Evolutionary conservation across 2,888 invertebrate species (phyloP).

Genomic region (Tupiocoris notatus): DNA sequence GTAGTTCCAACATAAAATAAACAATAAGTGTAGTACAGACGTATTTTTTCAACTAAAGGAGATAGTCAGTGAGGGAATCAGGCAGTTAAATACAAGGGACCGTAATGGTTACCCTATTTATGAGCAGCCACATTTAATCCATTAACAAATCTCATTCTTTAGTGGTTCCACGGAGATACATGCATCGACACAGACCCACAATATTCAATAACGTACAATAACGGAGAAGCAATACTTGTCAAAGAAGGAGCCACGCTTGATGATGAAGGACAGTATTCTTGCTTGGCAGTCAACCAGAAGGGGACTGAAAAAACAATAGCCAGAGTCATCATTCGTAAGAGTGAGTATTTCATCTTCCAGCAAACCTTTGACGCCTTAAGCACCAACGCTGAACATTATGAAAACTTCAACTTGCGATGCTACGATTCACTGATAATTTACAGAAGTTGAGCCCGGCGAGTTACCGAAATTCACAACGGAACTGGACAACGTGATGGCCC

Average conservation of each 20-base stretch:
- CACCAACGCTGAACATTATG: too few species aligned
- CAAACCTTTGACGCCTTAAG: too few species aligned
- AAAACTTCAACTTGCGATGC: too few species aligned
- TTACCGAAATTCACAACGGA: conserved; percentile 63
- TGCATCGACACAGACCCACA: conserved; percentile 71
- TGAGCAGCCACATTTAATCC: too few species aligned
- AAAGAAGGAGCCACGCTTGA: conserved; percentile 67
- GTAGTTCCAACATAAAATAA: background rate
- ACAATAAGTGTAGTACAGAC: too few species aligned
- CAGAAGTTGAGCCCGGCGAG: conserved; percentile 64
- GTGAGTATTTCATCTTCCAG: too few species aligned
- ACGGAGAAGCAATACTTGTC: conserved; percentile 72
- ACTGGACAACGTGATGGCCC: conserved; percentile 69
- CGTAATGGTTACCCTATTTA: too few species aligned
- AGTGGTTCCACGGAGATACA: conserved; percentile 69
- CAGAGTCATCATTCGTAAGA: conserved; percentile 60
- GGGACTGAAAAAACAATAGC: conserved; percentile 66
- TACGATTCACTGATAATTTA: conserved; percentile 11
- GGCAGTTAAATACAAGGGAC: too few species aligned
- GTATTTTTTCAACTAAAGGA: too few species aligned
- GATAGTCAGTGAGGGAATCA: too few species aligned
- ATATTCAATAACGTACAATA: conserved; percentile 76
- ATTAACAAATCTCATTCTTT: conserved; percentile 5
- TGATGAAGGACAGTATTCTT: conserved; percentile 70
- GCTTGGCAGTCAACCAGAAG: conserved; percentile 67